Evolutionary conservation across 2,888 invertebrate genomes (phyloP).

Genomic region (Dusona sp.): DNA sequence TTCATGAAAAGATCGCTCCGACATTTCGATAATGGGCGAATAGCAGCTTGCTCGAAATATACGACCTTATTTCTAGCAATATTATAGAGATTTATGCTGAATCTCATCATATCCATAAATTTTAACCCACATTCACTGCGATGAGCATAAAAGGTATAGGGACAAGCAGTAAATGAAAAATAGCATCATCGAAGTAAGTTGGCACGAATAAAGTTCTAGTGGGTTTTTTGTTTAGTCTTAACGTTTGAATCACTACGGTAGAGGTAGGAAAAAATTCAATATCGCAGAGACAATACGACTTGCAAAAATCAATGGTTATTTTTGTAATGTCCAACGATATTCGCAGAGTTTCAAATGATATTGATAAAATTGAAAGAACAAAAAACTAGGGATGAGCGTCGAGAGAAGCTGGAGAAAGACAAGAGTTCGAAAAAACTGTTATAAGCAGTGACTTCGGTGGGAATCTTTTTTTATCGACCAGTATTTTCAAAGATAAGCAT

Average conservation of each 20-base stretch:
- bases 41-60: neutral
- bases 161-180: conserved; percentile 6
- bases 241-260: neutral
- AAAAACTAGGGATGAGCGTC: conserved; percentile 2
- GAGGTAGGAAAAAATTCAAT: neutral
- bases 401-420: conserved; percentile 20
- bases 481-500: conserved; percentile 77
- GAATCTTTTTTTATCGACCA: conserved; percentile 67
- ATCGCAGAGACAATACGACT: neutral
- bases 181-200: neutral
- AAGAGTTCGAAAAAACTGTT: conserved; percentile 6
- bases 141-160: neutral
- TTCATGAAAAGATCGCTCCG: conserved; percentile 16
- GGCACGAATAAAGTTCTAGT: neutral
- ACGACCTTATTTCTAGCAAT: conserved; percentile 14
- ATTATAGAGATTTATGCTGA: conserved; percentile 13
- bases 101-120: conserved; percentile 18
- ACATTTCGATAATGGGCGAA: conserved; percentile 26
- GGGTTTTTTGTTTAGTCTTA: neutral
- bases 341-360: conserved; percentile 68
- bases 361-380: conserved; percentile 46
- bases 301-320: neutral
- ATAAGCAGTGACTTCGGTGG: conserved; percentile 7
- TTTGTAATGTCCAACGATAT: conserved; percentile 2
- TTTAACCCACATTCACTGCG: neutral